These are phyloP conservation scores for Pantherophis vulpinus DNA, from an alignment of 2,797 vertebrate genomes.

Conservation along the genomic window DNA sequence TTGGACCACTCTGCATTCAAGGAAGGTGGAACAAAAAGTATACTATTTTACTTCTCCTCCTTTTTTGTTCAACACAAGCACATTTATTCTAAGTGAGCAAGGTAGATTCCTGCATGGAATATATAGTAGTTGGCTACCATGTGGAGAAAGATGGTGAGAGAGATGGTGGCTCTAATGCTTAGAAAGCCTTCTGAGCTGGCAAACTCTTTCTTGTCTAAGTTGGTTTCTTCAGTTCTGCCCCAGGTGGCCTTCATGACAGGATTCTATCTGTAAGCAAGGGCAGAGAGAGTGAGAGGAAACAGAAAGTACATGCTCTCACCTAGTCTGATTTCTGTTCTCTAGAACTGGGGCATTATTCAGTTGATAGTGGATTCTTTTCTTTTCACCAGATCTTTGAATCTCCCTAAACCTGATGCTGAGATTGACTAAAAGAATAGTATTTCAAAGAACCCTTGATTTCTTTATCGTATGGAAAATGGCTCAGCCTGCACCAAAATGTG, in stretches of 20 bases:
- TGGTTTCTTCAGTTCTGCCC: not conserved
- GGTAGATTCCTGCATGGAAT: not conserved
- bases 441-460: not conserved
- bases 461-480: not conserved
- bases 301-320: not conserved
- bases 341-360: not conserved
- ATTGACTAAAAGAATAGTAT: not conserved
- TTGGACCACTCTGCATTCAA: not conserved
- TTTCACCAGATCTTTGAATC: not conserved
- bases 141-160: not conserved
- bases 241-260: not conserved
- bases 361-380: not conserved
- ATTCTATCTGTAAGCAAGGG: not conserved
- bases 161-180: not conserved
- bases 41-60: too few species aligned
- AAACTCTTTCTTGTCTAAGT: not conserved
- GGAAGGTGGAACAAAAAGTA: not conserved
- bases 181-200: not conserved
- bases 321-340: not conserved
- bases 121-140: not conserved
- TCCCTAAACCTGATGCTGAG: not conserved
- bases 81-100: not conserved
- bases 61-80: rapidly evolving
- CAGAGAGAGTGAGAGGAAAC: not conserved
- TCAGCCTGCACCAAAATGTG: not conserved